Percentiles rank a stretch among this genome's conserved stretches.
phyloP scores from a whole-genome alignment of 2,113 vertebrate species.

The Zeus faber region DNA sequence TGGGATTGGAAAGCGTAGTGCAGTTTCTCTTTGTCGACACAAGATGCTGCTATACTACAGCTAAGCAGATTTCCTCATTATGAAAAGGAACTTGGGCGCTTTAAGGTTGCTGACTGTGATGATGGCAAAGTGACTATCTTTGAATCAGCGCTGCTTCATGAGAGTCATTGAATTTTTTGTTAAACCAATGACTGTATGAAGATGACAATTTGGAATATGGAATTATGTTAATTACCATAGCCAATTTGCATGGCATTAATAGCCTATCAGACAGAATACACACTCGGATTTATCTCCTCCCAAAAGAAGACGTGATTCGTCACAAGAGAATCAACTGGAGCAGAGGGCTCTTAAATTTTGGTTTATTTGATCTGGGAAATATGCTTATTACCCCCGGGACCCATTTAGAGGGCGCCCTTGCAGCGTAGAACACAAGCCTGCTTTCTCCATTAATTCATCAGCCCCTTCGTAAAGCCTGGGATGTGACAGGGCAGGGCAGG shows the following conservation, averaged over 20 bases:
- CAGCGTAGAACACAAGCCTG: constrained; percentile 22
- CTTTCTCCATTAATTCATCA: constrained; percentile 51
- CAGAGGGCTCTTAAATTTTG: constrained; percentile 46
- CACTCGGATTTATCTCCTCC: constrained; percentile 34
- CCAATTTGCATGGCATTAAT: constrained; percentile 38
- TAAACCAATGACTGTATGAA: no score
- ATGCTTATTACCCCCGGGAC: constrained; percentile 42
- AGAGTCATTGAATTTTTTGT: no score
- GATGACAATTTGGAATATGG: constrained; percentile 20
- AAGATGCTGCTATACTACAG: constrained; percentile 39
- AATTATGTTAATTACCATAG: constrained; percentile 27
- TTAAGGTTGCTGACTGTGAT: no score
- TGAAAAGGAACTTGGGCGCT: no score
- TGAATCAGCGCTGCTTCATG: no score
- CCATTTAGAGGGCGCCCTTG: constrained; percentile 41
- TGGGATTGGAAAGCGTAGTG: not conserved
- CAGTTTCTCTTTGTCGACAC: constrained; percentile 35
- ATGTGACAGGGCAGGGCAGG: constrained; percentile 40
- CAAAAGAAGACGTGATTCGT: constrained; percentile 25
- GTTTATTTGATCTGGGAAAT: constrained; percentile 57
- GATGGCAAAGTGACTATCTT: no score
- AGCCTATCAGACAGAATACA: not conserved
- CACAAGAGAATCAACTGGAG: constrained; percentile 46
- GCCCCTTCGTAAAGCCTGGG: constrained; percentile 38
- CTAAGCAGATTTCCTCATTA: no score